Base-by-base conservation (phyloP, 2,888 invertebrate species). In the Zelleria hepariella region DNA sequence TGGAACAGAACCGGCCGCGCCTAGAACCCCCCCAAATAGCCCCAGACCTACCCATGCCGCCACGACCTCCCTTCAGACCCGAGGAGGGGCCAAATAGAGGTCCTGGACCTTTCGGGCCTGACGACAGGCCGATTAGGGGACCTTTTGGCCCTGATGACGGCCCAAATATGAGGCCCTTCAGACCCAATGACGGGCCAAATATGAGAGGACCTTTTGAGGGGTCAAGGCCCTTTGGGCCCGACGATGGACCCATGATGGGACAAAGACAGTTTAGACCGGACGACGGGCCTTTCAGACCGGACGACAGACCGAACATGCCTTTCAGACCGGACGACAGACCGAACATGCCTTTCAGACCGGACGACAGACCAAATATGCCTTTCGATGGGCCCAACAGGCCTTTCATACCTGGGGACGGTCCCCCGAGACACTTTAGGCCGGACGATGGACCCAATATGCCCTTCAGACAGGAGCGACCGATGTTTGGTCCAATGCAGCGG, bases 381-480 rank as follows among this genome's bases (percentile, higher is more conserved):
- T 24, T 58, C 5, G 48, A 42, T 0, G 32, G 32, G 10, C 57
- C 57, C 25, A 24, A 23, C 5, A 66, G 32, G 1, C 54, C 25
- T n/a, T 58, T 24, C 51, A 24, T 10, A 0, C 67, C 69, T 7
- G 76, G 72, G 1, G 61, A 62, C 0, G 67, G 64, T 7, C 67
- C 63, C 8, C 77, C 71, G 0, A 69, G 80, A 21, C 76, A 70
- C 5, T 79, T 75, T 24, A 70, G 63, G 0, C 77, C 57, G 5
- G 26, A n/a, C 20, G 47, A 57, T n/a, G 48, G 57, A 18, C 57
- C 55, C 5, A 56, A 53, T 21, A 42, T 42, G 32, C 32, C 32
- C n/a, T 48, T 25, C 48, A 10, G 48, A 23, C 57, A 15, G 10
- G 57, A 57, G 1, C 57, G 57, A n/a, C 57, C 57, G 15, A 57